These are phyloP conservation scores for Acleris cristana DNA, from an alignment of 2,888 invertebrate genomes.

Conservation along the genomic window DNA sequence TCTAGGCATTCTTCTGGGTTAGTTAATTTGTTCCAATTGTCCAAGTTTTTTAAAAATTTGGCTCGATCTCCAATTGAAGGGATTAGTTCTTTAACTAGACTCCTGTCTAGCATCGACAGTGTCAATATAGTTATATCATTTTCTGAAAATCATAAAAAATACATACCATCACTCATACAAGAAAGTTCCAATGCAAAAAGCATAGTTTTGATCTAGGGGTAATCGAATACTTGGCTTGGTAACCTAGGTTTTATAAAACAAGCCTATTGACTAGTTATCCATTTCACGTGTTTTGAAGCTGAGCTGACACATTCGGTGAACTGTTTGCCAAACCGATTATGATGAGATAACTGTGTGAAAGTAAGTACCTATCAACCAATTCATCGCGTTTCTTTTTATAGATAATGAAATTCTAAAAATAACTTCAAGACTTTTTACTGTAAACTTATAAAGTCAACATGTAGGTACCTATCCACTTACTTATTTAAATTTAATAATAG, in stretches of 20 bases:
- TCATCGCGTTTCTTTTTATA: neutral
- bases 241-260: slow-evolving; percentile 2
- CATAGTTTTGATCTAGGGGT: slow-evolving; percentile 6
- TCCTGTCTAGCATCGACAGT: neutral
- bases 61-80: slow-evolving; percentile 15
- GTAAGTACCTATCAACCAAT: slow-evolving; percentile 3
- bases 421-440: too few relatives aligned
- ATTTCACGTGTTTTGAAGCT: slow-evolving; percentile 1
- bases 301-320: slow-evolving; percentile 4
- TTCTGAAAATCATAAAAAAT: neutral
- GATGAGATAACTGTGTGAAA: slow-evolving; percentile 6
- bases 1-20: slow-evolving; percentile 8
- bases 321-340: slow-evolving; percentile 5
- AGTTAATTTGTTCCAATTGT: slow-evolving; percentile 16
- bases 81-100: slow-evolving; percentile 9
- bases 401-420: neutral
- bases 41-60: slow-evolving; percentile 10
- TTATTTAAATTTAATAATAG: too few relatives aligned
- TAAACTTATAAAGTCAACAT: neutral
- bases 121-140: slow-evolving; percentile 7
- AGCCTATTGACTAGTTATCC: slow-evolving; percentile 6
- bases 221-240: slow-evolving; percentile 1
- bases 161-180: too few relatives aligned
- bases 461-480: slow-evolving; percentile 1
- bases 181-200: slow-evolving; percentile 1